Base-by-base conservation (phyloP, 1,140 invertebrate genomes). In the Archivesica marissinica region DNA sequence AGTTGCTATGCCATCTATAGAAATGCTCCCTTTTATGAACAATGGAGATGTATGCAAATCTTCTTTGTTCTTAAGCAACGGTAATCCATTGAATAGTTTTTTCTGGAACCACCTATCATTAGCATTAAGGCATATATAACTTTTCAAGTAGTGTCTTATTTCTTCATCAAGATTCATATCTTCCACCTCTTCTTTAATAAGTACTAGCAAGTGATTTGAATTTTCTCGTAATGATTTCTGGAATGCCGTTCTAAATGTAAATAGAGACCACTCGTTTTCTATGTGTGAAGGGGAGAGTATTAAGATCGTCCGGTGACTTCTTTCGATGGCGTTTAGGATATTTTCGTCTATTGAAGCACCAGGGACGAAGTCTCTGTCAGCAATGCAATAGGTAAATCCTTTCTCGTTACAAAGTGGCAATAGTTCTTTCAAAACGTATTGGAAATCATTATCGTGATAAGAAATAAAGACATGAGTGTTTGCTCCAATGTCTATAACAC, bases 311-410 rank as follows among this genome's bases (percentile, higher is more conserved):
- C 87, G 85, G 1, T 56, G 39, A 38, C 88, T 85, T 25, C 35
- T 56, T 13, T 90, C 72, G 0, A 88, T 87, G 0, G 89, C 90
- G 9, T 87, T 85, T 15, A 91, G 74, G 33, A 91, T 88, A 68
- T 91, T 91, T 79, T 91, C 89, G 41, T 91, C 88, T 33, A 88
- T 89, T 23, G 89, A 86, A 25, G 88, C 85, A 1, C 90, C 90
- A 6, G 84, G 87, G 3, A 86, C 70, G 44, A 91, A 91, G 33
- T 90, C 88, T 25, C 89, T 79, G 66, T 91, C 90, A 9, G 88
- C 82, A 9, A 91, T 70, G 56, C 85, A 85, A 15, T 88, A 81
- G 7, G 17, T 61, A 72, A 88, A 88, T 0, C 86, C 89, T 0
- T 59, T 79, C n/a, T 59, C 44, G 44, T 91, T 87, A 35, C 89